Conservation (phyloP, 2,113 vertebrate species). For the Halcyon senegalensis region DNA sequence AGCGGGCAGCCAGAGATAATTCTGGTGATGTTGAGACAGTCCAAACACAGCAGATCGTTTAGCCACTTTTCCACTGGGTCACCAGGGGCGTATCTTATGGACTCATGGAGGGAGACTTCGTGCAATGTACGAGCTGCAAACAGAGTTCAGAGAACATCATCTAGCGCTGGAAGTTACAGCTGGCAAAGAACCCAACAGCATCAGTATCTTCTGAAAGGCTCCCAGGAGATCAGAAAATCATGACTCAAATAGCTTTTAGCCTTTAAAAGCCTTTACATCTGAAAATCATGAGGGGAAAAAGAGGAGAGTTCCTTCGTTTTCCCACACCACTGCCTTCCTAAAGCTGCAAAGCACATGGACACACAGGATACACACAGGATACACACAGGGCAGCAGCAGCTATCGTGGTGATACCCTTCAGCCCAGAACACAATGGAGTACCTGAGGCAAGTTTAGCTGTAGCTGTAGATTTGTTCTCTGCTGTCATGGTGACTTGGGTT, state of each 20-base stretch:
- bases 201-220: neutral
- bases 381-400: accelerated
- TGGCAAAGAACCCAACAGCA: neutral
- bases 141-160: neutral
- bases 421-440: neutral
- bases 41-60: conserved; percentile 93
- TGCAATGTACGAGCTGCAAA: conserved; percentile 85
- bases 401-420: accelerated
- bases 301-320: neutral
- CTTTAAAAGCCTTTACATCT: neutral
- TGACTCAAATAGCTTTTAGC: accelerated
- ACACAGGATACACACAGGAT: accelerated
- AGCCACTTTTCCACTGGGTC: conserved; percentile 95
- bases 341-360: neutral
- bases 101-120: conserved; percentile 93
- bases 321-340: neutral
- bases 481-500: conserved; percentile 86
- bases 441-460: conserved; percentile 88
- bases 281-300: neutral
- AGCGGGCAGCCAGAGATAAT: conserved; percentile 93
- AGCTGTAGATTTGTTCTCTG: conserved; percentile 87
- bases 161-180: neutral
- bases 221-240: neutral
- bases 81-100: conserved; percentile 91
- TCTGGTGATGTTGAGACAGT: conserved; percentile 92